Percentiles rank a stretch among this genome's conserved stretches.
phyloP scores from a whole-genome alignment of 2,113 vertebrate genomes.

The Crotalus horridus region DNA sequence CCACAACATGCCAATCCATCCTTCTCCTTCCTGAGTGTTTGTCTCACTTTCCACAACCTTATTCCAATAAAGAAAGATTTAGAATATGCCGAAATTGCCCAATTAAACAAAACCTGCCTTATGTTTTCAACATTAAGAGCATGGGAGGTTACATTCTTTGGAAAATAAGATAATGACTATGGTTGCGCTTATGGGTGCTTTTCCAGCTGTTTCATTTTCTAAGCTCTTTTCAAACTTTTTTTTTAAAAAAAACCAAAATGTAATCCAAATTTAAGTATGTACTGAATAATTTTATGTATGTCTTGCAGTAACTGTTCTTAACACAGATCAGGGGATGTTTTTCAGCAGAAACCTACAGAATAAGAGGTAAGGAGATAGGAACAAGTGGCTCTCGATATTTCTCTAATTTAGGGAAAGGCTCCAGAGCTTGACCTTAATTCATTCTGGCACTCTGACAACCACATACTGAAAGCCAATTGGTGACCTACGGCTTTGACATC shows the following conservation, averaged over 20 bases:
- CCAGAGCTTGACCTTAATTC: neutral
- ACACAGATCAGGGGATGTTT: neutral
- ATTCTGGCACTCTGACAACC: neutral
- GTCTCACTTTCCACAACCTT: neutral
- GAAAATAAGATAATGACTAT: neutral
- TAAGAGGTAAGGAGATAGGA: neutral
- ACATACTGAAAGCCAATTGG: neutral
- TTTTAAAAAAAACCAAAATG: neutral
- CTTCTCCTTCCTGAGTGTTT: neutral
- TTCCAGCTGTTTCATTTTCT: neutral
- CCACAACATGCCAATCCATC: neutral
- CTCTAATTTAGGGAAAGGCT: neutral
- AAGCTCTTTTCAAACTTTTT: neutral
- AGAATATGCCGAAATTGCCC: neutral
- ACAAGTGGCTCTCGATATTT: neutral
- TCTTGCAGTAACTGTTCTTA: neutral
- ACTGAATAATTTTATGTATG: neutral
- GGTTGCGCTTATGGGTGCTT: neutral
- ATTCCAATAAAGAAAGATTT: neutral
- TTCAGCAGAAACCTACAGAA: neutral
- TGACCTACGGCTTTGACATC: neutral
- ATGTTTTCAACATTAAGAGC: neutral
- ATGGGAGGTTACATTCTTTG: neutral
- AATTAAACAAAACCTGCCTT: neutral
- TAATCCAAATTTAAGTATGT: neutral